Base-by-base conservation (phyloP, 2,888 invertebrate species). In the Eristalis pertinax region DNA sequence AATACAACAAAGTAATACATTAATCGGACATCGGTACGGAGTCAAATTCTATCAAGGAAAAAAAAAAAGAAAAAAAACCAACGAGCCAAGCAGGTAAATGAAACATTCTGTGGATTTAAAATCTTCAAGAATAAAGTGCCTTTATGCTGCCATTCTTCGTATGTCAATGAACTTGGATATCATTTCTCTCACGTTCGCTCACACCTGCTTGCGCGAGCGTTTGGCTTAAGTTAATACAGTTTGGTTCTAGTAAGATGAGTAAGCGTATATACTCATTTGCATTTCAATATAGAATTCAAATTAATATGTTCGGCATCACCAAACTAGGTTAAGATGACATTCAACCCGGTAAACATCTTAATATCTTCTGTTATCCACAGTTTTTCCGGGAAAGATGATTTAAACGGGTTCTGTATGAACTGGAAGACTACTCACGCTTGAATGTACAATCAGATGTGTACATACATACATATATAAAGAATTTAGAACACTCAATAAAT, bases 141-240 rank as follows among this genome's bases (percentile, higher is more conserved):
- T 75, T 68, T 50, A 84, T 75, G 26, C 50, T 76, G 63, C 76
- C 74, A 73, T 80, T 84, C 84, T 84, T 79, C 13, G 43, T 8
- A 83, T 80, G 87, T 87, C 84, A 76, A 60, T 87, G 87, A 87
- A 87, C 87, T 80, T 87, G 19, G 38, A 24, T 84, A 73, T 76
- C 80, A 87, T 69, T 84, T 87, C 84, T 84, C 84, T 76, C 84
- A 76, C 80, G 84, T 84, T 67, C 78, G 41, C 70, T 35, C 56
- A 38, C 13, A 77, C 26, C 75, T 67, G 58, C 13, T 32, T 32
- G 26, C 50, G 13, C 35, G 41, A 64, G 32, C 32, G 32, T 63
- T 58, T 58, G 77, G 73, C 43, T 74, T 72, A 70, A 41, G 70
- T 64, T 79, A 78, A 78, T 60, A 43, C 74, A 67, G 64, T 78